Percentiles rank a stretch among this genome's conserved stretches.
Evolutionary conservation across 1,140 invertebrate genomes (phyloP).

Genomic region (Brachionus plicatilis): DNA sequence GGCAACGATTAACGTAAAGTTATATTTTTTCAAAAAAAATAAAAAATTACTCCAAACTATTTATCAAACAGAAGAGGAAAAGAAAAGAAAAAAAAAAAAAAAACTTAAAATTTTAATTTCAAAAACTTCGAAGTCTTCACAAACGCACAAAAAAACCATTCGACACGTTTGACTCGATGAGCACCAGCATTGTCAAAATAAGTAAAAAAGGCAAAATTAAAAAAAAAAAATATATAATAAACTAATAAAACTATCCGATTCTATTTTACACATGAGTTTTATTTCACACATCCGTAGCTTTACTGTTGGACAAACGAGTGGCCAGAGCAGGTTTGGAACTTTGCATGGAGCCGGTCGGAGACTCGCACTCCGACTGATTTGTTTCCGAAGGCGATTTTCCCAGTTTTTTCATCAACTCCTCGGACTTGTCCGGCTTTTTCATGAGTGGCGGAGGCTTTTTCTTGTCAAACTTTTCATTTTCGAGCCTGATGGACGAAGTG

Average conservation of each 20-base stretch:
- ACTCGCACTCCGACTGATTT: neutral
- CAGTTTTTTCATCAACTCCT: neutral
- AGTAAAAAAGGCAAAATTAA: neutral
- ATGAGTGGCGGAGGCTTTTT: constrained; percentile 63
- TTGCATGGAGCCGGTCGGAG: neutral
- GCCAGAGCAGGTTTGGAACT: neutral
- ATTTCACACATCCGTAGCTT: neutral
- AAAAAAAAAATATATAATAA: neutral
- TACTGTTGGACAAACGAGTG: neutral
- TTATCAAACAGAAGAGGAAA: neutral
- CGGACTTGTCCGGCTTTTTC: constrained; percentile 60
- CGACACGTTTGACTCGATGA: neutral
- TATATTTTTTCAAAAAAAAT: neutral
- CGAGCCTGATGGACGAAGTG: neutral
- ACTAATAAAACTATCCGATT: neutral
- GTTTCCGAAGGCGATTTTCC: neutral
- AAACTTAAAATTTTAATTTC: neutral
- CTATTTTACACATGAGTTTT: neutral
- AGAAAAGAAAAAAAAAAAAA: neutral
- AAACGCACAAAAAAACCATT: neutral
- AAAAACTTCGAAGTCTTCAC: neutral
- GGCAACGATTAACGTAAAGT: constrained; percentile 22
- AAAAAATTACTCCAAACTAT: neutral
- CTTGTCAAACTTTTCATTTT: neutral
- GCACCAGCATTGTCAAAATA: neutral